phyloP scores from a whole-genome alignment of 2,888 invertebrate genomes.

The Caradrina kadenii region DNA sequence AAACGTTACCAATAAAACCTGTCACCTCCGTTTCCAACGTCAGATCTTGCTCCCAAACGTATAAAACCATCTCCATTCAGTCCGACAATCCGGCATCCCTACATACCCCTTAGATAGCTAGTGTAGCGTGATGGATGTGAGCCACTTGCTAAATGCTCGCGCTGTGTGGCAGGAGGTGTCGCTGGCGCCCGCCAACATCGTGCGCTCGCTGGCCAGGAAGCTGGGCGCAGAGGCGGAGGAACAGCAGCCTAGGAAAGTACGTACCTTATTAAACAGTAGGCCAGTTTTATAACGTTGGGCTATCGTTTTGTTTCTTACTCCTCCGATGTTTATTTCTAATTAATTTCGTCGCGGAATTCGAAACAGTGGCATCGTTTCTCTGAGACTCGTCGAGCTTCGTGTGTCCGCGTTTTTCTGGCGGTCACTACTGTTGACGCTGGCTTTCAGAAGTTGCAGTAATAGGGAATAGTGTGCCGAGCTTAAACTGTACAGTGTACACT shows the following conservation, averaged over 20 bases:
- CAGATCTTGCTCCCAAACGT: not conserved
- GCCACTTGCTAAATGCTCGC: slow-evolving; percentile 57
- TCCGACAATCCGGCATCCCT: not conserved
- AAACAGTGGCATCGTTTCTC: no score
- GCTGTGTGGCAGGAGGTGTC: slow-evolving; percentile 86
- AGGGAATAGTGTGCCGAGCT: no score
- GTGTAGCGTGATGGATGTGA: slow-evolving; percentile 44
- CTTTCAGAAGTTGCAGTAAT: no score
- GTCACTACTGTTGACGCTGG: no score
- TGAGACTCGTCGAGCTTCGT: no score
- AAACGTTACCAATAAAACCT: not conserved
- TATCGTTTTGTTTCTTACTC: no score
- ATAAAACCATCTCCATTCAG: no score
- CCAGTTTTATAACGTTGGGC: no score
- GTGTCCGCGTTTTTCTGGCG: no score
- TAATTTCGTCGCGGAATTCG: no score
- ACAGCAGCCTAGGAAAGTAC: slow-evolving; percentile 91
- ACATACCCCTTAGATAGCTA: not conserved
- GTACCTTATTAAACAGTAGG: slow-evolving; percentile 12
- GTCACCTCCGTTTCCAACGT: not conserved
- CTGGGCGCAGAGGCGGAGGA: slow-evolving; percentile 93
- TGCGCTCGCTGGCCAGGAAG: slow-evolving; percentile 94
- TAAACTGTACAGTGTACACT: no score
- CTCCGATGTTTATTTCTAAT: no score
- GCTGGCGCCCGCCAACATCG: slow-evolving; percentile 87